Conservation (phyloP, 2,113 vertebrate genomes). For the Halcyon malimbica region DNA sequence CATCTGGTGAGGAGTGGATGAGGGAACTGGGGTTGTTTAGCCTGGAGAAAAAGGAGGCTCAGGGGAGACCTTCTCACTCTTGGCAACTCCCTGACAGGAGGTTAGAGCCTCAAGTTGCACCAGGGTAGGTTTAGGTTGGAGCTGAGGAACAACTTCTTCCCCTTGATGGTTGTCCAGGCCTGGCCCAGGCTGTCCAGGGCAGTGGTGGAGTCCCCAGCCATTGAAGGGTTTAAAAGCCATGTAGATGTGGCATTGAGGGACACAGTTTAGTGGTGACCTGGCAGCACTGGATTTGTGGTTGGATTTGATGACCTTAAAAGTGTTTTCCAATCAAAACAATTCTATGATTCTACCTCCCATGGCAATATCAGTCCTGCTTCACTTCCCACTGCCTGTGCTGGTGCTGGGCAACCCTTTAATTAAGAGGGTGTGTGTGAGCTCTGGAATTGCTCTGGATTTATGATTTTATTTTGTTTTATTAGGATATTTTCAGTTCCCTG, state of each 20-base stretch:
- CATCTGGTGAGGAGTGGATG: background rate
- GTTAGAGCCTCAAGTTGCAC: background rate
- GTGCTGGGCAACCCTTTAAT: background rate
- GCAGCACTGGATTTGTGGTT: background rate
- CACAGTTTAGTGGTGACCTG: background rate
- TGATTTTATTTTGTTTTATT: background rate
- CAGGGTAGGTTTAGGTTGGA: background rate
- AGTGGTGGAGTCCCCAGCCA: background rate
- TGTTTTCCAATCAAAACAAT: background rate
- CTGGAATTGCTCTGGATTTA: background rate
- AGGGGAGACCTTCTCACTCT: background rate
- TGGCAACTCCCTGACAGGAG: background rate
- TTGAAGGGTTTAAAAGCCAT: background rate
- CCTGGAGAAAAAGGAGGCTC: background rate
- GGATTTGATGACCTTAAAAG: background rate
- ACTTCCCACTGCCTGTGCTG: background rate
- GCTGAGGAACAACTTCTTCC: background rate
- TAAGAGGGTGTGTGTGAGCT: background rate
- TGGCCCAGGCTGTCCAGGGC: background rate
- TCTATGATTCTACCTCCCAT: background rate
- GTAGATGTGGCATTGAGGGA: background rate
- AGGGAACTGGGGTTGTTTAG: background rate
- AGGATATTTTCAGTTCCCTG: background rate
- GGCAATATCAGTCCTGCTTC: background rate
- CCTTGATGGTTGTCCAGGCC: background rate